Conservation (phyloP, 92 coral and sea anemone species). For the Nematostella vectensis region DNA sequence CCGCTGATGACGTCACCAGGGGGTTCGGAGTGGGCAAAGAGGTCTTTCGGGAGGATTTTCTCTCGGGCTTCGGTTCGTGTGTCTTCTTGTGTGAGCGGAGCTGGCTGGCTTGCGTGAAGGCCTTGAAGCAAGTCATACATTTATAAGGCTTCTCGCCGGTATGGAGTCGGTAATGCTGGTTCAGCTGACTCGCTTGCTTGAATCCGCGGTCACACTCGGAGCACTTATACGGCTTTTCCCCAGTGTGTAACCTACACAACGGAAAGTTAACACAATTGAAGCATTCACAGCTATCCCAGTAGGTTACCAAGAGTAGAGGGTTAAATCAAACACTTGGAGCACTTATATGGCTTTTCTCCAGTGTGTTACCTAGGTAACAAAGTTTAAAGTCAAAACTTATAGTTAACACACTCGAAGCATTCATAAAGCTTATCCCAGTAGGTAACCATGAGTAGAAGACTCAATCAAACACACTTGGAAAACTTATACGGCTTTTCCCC, state of each 20-base stretch:
- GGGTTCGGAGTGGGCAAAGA: background rate
- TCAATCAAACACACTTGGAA: no score
- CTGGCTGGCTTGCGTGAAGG: constrained; percentile 98
- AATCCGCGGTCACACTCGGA: constrained; percentile 81
- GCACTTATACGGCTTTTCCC: constrained; percentile 87
- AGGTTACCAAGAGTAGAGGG: no score
- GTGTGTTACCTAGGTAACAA: no score
- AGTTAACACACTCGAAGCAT: no score
- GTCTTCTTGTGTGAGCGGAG: constrained; percentile 96
- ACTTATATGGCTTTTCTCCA: no score
- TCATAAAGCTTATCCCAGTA: no score
- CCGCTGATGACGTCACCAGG: background rate
- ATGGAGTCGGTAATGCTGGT: constrained; percentile 93
- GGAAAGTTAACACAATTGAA: no score
- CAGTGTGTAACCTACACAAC: constrained; percentile 63
- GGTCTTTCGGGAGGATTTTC: constrained; percentile 27
- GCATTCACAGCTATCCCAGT: no score
- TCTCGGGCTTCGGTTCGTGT: constrained; percentile 78
- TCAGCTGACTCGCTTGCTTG: constrained; percentile 97
- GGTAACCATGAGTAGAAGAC: no score
- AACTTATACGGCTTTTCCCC: no score
- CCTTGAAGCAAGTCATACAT: constrained; percentile 79
- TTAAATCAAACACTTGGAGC: no score
- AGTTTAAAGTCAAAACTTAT: no score
- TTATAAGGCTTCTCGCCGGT: constrained; percentile 97